These are phyloP conservation scores for Archegozetes longisetosus DNA, from an alignment of 1,140 invertebrate genomes.

Conservation along the genomic window DNA sequence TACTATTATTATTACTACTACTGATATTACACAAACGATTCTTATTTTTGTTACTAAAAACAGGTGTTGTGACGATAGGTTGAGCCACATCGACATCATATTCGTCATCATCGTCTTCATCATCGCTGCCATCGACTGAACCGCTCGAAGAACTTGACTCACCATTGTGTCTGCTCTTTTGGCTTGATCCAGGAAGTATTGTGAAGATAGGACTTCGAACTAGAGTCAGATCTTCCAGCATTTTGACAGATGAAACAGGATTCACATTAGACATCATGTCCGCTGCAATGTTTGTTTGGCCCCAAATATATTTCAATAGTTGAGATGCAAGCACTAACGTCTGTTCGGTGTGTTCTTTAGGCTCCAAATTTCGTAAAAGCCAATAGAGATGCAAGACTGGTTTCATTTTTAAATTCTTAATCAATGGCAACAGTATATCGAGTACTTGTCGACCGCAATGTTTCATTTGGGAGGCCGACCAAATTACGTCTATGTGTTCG, in stretches of 20 bases:
- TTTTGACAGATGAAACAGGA: background rate
- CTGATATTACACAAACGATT: background rate
- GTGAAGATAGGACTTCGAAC: slow-evolving; percentile 13
- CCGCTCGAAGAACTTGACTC: background rate
- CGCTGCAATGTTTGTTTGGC: slow-evolving; percentile 30
- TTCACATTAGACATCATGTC: background rate
- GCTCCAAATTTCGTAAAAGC: slow-evolving; percentile 61
- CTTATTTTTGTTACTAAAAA: background rate
- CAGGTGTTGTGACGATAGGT: background rate
- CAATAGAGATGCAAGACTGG: slow-evolving; percentile 73
- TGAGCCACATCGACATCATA: background rate
- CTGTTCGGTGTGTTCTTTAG: slow-evolving; percentile 82
- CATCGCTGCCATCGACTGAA: slow-evolving; percentile 10
- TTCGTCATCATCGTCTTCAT: slow-evolving; percentile 15
- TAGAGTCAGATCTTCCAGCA: slow-evolving; percentile 1
- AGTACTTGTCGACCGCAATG: slow-evolving; percentile 84
- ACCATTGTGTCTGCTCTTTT: background rate
- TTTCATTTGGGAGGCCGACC: slow-evolving; percentile 81
- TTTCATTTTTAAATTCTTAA: slow-evolving; percentile 69
- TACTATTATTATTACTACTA: background rate
- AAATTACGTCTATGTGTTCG: slow-evolving; percentile 80
- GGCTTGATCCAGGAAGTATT: background rate
- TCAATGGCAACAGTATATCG: slow-evolving; percentile 69
- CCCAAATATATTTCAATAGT: slow-evolving; percentile 75
- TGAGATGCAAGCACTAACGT: slow-evolving; percentile 74